Evolutionary conservation across 1,140 invertebrate genomes (phyloP).

Genomic region (Forficula auricularia): DNA sequence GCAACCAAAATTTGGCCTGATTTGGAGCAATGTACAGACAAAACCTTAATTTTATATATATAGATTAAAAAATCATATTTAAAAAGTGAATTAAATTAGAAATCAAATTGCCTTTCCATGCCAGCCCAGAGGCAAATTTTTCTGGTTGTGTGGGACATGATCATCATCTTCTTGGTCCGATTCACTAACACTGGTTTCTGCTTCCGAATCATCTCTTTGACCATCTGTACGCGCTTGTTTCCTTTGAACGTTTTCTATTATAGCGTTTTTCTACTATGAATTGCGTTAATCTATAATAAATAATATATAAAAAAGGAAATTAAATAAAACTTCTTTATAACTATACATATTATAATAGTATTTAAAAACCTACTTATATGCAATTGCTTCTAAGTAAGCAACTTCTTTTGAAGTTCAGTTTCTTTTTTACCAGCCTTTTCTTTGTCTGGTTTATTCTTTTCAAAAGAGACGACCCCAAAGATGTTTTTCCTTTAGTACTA

Average conservation of each 20-base stretch:
- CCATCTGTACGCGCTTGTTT: conserved; percentile 94
- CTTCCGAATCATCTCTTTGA: conserved; percentile 82
- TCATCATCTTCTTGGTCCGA: conserved; percentile 77
- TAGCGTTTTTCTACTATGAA: conserved; percentile 72
- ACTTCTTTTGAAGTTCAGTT: conserved; percentile 63
- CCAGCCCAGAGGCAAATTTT: conserved; percentile 94
- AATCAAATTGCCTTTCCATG: conserved; percentile 95
- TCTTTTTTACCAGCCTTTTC: conserved; percentile 38
- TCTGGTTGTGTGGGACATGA: conserved; percentile 98
- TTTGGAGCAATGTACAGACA: too few species aligned
- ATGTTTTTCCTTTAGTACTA: conserved; percentile 83
- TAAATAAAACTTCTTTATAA: too few species aligned
- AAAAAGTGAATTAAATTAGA: too few species aligned
- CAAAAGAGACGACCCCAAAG: conserved; percentile 79
- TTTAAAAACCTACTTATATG: too few species aligned
- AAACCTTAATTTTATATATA: too few species aligned
- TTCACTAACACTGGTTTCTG: conserved; percentile 70
- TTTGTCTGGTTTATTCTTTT: conserved; percentile 59
- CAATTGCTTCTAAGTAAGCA: conserved; percentile 69
- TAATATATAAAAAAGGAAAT: too few species aligned
- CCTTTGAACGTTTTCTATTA: conserved; percentile 94
- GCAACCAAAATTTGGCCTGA: too few species aligned
- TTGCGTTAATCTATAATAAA: conserved; percentile 64
- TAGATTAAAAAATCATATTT: conserved; percentile 11
- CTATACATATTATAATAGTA: too few species aligned